Base-by-base conservation (phyloP, 1,140 invertebrate species). In the Pseudomyrmex concolor region DNA sequence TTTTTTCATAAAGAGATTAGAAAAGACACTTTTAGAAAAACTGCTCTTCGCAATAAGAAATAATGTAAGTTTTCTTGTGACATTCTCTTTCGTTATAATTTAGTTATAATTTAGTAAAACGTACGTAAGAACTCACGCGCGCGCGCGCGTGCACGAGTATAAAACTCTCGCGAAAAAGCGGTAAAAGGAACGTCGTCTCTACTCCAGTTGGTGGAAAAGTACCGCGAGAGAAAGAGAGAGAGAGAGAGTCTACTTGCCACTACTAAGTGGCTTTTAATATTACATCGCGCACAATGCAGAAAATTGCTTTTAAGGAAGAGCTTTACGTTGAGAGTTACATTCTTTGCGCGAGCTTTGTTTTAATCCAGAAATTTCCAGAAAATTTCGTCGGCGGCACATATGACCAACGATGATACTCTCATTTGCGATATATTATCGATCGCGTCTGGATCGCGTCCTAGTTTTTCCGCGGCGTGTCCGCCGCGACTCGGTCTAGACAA, bases 401-500 rank as follows among this genome's bases (percentile, higher is more conserved):
- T 43, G 64, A 54, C 59, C 45, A 43, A 43, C 15, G 59, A 50
- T 25, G 3, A n/a, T n/a, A n/a, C n/a, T n/a, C 72, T 68, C 48
- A 34, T 77, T 77, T 66, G 8, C 15, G 10, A 19, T 70, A 25
- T 2, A 25, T 25, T 2, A 25, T 80, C 76, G 76, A 80, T 80
- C 66, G 66, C 43, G 66, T 48, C 66, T 50, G 54, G 54, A 80
- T 80, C 76, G 76, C 76, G 66, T 80, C 76, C 76, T 80, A 80
- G n/a, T 66, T 71, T 80, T 80, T 70, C 43, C 55, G 64, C 34
- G 15, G 19, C 22, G 66, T 15, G 19, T 15, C 13, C 59, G 25
- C 19, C 13, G 17, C 19, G n/a, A 48, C 5, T 50, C 43, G 12
- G 63, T 71, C 76, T 80, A 80, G 66, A 80, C 66, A 45, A 34